Percentiles rank a stretch among this genome's conserved stretches.
phyloP scores from a whole-genome alignment of 35 echinoderm and acorn worm species.

The Ophioderma brevispina region DNA sequence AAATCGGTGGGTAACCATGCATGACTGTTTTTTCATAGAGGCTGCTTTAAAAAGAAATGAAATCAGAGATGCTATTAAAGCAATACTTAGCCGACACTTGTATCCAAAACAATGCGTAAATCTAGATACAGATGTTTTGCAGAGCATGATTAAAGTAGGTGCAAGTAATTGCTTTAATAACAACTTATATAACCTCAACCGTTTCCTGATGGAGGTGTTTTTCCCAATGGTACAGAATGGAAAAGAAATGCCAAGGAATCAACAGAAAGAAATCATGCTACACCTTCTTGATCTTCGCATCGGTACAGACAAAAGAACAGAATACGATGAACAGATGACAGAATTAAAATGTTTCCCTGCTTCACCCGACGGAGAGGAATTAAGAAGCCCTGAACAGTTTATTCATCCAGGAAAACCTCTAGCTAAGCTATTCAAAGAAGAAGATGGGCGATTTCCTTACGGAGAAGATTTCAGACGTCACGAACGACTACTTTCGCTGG shows the following conservation, averaged over 20 bases:
- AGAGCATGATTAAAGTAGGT: background rate
- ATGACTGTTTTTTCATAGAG: slow-evolving; percentile 26
- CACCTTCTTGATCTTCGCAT: slow-evolving; percentile 28
- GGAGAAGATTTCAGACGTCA: background rate
- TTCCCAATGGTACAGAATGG: background rate
- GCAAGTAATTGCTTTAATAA: background rate
- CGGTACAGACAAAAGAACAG: background rate
- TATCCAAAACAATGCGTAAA: background rate
- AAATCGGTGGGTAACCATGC: slow-evolving; percentile 1
- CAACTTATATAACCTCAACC: background rate
- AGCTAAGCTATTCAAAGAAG: slow-evolving; percentile 28
- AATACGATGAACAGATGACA: background rate
- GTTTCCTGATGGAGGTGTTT: background rate
- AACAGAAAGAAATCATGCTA: background rate
- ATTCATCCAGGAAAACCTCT: slow-evolving; percentile 12
- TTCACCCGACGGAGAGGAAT: background rate
- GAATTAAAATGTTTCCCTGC: slow-evolving; percentile 7
- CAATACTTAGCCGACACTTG: background rate
- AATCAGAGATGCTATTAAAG: background rate
- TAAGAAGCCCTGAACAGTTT: background rate
- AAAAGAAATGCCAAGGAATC: background rate
- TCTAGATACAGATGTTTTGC: background rate
- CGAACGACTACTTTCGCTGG: slow-evolving; percentile 16
- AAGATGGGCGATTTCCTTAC: slow-evolving; percentile 42
- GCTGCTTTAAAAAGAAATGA: background rate